Evolutionary conservation across 1,140 invertebrate species (phyloP), one percentile per base, ranked within the genome.

Genomic region (Telenomus remus): DNA sequence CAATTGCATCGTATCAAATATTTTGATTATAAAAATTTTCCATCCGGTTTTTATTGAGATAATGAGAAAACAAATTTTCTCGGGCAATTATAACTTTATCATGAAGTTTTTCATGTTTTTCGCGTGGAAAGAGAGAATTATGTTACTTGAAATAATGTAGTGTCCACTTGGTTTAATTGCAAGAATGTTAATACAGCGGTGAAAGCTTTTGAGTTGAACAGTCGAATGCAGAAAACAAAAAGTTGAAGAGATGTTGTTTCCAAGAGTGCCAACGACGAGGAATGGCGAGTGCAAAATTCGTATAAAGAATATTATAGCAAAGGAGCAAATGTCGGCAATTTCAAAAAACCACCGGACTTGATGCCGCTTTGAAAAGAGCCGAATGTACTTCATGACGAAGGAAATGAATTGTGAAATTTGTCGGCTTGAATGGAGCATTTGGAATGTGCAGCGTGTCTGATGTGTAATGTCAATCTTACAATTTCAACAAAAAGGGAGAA

Each of bases 291-390:
- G 43, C 35, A 60, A 74, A 64, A 59, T 65, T 51, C 51, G 59
- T 27, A 50, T 42, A 60, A 27, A 27, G 19, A 27, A 27, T 27
- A 27, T 27, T 27, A 3, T n/a, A 46, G 34, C 42, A 43, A 11
- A n/a, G 16, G 60, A 34, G 55, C 73, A 76, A 60, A 76, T 76
- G 65, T 55, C 60, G 59, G 73, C 61, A 76, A 76, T 76, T 76
- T 70, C 6, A 27, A 44, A 55, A 76, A 76, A 70, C 64, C 73
- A 66, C 65, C 19, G 19, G 70, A 42, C 70, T 76, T 61, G 60
- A 55, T 46, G 13, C 44, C 48, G 43, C 64, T 69, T 51, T 61
- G 68, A 64, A 70, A 60, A 76, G 46, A 11, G 37, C 60, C 72
- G 64, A 75, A 59, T 48, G 53, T 9, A 2, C n/a, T 9, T 37